These are phyloP conservation scores for Notoglanidium macrostoma DNA, from an alignment of 2,797 vertebrate genomes.

Conservation along the genomic window DNA sequence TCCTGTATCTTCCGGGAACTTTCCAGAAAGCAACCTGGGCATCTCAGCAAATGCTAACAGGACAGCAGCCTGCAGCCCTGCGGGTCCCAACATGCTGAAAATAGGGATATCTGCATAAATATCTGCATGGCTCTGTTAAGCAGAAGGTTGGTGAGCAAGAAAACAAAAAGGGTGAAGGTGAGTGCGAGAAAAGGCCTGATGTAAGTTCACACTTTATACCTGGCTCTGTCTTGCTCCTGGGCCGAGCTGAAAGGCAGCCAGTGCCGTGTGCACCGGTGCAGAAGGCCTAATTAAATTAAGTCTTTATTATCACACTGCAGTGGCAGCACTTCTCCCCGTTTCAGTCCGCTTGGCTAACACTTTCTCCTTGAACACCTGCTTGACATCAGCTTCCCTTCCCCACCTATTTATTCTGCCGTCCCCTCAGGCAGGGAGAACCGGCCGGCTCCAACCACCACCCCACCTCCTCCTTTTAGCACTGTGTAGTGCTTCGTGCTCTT, in stretches of 20 bases:
- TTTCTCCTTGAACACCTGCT: constrained; percentile 85
- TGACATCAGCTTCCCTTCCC: constrained; percentile 79
- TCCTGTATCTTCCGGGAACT: constrained; percentile 25
- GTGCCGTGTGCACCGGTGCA: constrained; percentile 70
- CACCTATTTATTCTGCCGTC: constrained; percentile 78
- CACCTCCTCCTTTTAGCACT: constrained; percentile 39
- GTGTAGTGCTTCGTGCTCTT: constrained; percentile 34
- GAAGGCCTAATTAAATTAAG: constrained; percentile 84
- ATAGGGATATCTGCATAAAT: constrained; percentile 63
- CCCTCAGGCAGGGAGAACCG: constrained; percentile 72
- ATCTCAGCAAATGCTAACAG: constrained; percentile 73
- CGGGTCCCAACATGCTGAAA: constrained; percentile 66
- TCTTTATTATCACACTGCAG: constrained; percentile 82
- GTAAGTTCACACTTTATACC: constrained; percentile 18
- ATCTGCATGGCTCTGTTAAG: not conserved
- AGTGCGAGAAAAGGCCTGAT: constrained; percentile 4
- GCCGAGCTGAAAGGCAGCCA: constrained; percentile 56
- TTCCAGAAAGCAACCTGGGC: constrained; percentile 26
- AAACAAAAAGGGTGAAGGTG: constrained; percentile 26
- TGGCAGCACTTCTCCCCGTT: constrained; percentile 76
- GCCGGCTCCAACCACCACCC: constrained; percentile 52
- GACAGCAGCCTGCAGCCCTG: constrained; percentile 70
- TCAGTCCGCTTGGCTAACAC: constrained; percentile 79
- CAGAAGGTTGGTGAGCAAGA: constrained; percentile 9
- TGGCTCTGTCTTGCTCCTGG: constrained; percentile 29